A percentile compares a stretch with the other conserved stretches of the same genome.
These are phyloP conservation scores for Morone saxatilis DNA, from an alignment of 2,113 vertebrate genomes.

Conservation along the genomic window DNA sequence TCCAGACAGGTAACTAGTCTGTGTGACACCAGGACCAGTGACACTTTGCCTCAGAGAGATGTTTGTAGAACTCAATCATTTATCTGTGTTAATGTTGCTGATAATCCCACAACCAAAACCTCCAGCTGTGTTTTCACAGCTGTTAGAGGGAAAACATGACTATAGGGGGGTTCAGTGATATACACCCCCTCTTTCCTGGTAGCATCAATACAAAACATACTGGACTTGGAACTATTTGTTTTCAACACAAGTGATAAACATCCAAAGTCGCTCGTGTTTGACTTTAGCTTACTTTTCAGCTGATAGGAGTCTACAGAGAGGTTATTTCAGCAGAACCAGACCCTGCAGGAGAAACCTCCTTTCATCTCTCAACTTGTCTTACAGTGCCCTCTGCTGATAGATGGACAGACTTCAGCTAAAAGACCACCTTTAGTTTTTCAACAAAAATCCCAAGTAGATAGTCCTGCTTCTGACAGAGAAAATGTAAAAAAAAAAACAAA, in stretches of 20 bases:
- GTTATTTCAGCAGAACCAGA: not conserved
- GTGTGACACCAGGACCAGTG: no score
- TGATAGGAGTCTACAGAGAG: not conserved
- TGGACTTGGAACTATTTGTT: slow-evolving; percentile 27
- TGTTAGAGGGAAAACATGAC: slow-evolving; percentile 27
- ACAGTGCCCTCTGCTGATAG: slow-evolving; percentile 46
- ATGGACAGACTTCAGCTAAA: not conserved
- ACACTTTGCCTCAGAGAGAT: slow-evolving; percentile 9
- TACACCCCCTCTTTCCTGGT: slow-evolving; percentile 32
- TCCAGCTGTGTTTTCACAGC: slow-evolving; percentile 64
- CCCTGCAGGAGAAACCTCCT: not conserved
- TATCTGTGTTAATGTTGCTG: slow-evolving; percentile 17
- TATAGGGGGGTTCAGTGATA: not conserved
- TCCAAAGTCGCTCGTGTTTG: slow-evolving; percentile 7
- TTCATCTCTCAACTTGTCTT: not conserved
- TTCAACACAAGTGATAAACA: not conserved
- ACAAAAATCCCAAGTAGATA: not conserved
- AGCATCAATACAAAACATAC: slow-evolving; percentile 19
- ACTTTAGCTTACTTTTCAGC: not conserved
- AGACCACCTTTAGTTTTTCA: not conserved
- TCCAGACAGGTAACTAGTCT: not conserved
- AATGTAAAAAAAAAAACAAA: no score
- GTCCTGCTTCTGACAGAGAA: not conserved
- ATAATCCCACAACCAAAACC: slow-evolving; percentile 16
- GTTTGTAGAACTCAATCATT: slow-evolving; percentile 45